Percentiles rank a stretch among this genome's conserved stretches.
These are phyloP conservation scores for Microhierax caerulescens DNA, from an alignment of 2,797 vertebrate species.

Conservation along the genomic window DNA sequence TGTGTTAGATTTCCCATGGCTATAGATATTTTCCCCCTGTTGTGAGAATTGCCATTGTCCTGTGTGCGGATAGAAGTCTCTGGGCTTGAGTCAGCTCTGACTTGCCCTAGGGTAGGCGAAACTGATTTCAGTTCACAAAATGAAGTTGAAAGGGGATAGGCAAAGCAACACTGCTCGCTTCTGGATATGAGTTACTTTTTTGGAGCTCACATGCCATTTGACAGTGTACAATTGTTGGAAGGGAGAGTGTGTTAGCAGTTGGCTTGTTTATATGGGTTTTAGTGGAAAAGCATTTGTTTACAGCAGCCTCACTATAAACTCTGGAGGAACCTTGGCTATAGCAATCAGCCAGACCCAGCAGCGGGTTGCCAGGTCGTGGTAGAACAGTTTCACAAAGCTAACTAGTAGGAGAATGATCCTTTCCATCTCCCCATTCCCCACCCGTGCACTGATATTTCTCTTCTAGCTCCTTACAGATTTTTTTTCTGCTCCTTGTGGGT, in stretches of 20 bases:
- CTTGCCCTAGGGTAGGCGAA: not conserved
- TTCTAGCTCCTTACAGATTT: not conserved
- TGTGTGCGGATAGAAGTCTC: not conserved
- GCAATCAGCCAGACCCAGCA: not conserved
- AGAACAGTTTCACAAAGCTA: not conserved
- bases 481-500: not conserved
- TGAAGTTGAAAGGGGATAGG: not conserved
- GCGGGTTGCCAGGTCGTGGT: not conserved
- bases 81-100: not conserved
- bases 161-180: not conserved
- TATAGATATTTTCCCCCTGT: not conserved
- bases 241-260: not conserved
- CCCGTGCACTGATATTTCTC: not conserved
- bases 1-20: not conserved
- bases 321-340: not conserved
- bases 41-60: not conserved
- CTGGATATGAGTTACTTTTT: not conserved
- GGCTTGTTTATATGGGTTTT: conserved; percentile 46
- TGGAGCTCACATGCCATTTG: not conserved
- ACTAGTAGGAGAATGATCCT: not conserved
- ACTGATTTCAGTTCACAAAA: not conserved
- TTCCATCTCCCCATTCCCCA: not conserved
- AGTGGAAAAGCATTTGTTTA: conserved; percentile 61
- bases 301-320: not conserved
- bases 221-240: not conserved